phyloP scores from a whole-genome alignment of 2,888 invertebrate species.

The Anagyrus pseudococci region DNA sequence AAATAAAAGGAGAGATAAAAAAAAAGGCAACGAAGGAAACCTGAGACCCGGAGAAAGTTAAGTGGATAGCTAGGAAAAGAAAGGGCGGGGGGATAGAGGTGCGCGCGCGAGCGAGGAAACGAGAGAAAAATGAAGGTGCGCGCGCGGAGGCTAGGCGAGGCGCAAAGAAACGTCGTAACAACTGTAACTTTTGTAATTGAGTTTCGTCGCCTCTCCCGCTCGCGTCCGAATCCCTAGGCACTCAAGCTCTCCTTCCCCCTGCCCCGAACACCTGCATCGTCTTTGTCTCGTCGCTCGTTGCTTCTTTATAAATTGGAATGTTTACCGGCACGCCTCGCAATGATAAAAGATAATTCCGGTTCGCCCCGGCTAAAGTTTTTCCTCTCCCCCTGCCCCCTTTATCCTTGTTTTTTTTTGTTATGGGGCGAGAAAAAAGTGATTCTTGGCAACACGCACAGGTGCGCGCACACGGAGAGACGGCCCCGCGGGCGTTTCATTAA shows the following conservation, averaged over 20 bases:
- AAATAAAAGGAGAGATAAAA: conserved; percentile 1
- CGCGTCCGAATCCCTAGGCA: conserved; percentile 41
- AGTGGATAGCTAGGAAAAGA: no score
- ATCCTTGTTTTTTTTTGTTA: no score
- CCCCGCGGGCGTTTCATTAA: conserved; percentile 13
- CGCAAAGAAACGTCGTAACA: conserved; percentile 21
- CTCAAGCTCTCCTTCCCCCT: conserved; percentile 21
- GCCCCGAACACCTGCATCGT: conserved; percentile 9
- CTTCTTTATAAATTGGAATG: conserved; percentile 31
- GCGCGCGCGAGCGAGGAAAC: conserved; percentile 11
- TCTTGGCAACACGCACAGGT: not conserved
- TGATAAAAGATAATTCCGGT: conserved; percentile 21
- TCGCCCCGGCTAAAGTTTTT: no score
- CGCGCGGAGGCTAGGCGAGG: not conserved
- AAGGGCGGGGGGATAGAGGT: no score
- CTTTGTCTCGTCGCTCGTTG: conserved; percentile 13
- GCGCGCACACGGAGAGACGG: not conserved
- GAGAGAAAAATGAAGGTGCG: not conserved
- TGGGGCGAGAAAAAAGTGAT: conserved; percentile 17
- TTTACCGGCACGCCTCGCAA: conserved; percentile 20
- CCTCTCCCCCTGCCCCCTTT: no score
- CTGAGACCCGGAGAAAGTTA: no score
- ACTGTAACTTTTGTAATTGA: conserved; percentile 60
- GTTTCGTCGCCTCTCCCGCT: conserved; percentile 53
- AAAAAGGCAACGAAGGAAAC: conserved; percentile 8